Percentiles rank a stretch among this genome's conserved stretches.
Conservation (phyloP, 2,888 invertebrate species). For the Drosophila fungiperda region DNA sequence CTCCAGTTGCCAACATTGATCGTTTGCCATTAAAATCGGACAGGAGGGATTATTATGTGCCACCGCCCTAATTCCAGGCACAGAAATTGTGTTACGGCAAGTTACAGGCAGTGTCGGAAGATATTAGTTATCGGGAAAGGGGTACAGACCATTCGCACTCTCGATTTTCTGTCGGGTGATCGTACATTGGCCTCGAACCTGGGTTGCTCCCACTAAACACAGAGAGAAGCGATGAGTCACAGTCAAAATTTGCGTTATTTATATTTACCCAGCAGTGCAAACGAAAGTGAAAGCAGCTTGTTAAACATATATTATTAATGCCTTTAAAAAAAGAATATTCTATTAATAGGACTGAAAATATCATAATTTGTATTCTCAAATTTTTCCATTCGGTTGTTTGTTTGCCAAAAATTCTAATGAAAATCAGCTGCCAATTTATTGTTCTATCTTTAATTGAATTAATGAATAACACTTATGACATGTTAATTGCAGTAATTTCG, state of each 20-base stretch:
- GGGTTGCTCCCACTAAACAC: neutral
- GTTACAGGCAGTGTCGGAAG: constrained; percentile 7
- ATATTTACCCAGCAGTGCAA: constrained; percentile 13
- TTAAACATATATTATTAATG: constrained; percentile 15
- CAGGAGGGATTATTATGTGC: constrained; percentile 20
- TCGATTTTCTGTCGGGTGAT: constrained; percentile 18
- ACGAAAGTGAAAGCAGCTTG: neutral
- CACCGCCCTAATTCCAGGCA: neutral
- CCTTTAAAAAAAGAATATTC: neutral
- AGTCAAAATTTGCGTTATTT: neutral
- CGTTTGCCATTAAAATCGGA: constrained; percentile 64
- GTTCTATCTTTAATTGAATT: neutral
- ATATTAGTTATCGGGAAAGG: constrained; percentile 25
- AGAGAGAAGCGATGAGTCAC: neutral
- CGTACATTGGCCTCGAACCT: constrained; percentile 5
- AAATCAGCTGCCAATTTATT: neutral
- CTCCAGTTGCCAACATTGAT: constrained; percentile 87
- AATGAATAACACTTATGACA: neutral
- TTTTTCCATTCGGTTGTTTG: neutral
- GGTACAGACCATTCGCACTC: constrained; percentile 40
- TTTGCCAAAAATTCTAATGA: neutral
- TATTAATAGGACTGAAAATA: neutral
- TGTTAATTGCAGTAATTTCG: neutral
- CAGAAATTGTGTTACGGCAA: neutral
- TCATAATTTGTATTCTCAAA: neutral